A percentile compares a stretch with the other conserved stretches of the same genome.
phyloP scores from a whole-genome alignment of 2,113 vertebrate species.

The Suncus etruscus region DNA sequence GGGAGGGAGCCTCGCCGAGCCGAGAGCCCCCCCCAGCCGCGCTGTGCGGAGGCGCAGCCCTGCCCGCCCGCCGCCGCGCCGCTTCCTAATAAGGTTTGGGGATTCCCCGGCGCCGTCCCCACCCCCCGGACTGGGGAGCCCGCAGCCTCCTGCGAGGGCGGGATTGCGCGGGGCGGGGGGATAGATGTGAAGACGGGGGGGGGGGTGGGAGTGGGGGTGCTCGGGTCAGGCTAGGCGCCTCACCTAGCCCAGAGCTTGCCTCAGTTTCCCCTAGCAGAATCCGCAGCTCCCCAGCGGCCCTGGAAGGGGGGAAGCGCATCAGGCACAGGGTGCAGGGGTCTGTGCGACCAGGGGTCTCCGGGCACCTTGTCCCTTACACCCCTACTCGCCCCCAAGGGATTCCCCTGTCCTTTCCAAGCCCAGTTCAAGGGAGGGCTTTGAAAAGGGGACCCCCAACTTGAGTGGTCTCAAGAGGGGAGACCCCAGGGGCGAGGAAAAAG shows the following conservation, averaged over 20 bases:
- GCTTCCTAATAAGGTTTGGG: conserved; percentile 83
- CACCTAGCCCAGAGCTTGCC: conserved; percentile 34
- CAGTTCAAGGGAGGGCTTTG: background rate
- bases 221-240: background rate
- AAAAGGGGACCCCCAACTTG: conserved; percentile 52
- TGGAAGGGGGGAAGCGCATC: background rate
- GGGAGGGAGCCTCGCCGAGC: conserved; percentile 62
- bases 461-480: conserved; percentile 17
- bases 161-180: background rate
- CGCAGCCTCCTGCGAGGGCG: background rate
- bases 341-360: background rate
- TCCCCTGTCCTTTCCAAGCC: background rate
- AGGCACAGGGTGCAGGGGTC: background rate
- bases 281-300: background rate
- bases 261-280: conserved; percentile 65
- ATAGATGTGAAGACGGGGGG: background rate
- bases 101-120: conserved; percentile 83
- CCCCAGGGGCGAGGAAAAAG: background rate
- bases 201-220: background rate
- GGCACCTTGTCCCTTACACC: too few species aligned
- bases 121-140: conserved; percentile 76
- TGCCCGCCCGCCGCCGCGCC: conserved; percentile 66
- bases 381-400: too few species aligned
- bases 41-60: conserved; percentile 53
- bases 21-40: conserved; percentile 46